Conservation (phyloP, 2,888 invertebrate genomes). For the Nomada hirtipes region DNA sequence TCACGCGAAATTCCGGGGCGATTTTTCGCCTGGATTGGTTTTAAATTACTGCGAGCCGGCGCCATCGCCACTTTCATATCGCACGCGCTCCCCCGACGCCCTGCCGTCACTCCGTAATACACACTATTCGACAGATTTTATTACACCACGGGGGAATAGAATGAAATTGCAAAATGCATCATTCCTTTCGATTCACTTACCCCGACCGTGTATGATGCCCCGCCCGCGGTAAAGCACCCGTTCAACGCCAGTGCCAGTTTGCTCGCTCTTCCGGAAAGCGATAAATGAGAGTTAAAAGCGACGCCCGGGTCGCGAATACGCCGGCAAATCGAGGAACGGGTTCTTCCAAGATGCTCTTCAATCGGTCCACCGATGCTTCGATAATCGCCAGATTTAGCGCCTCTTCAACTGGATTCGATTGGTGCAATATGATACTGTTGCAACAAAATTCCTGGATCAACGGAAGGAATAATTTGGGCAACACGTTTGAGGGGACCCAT, state of each 20-base stretch:
- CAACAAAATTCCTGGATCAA: no score
- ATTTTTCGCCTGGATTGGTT: no score
- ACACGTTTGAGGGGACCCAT: no score
- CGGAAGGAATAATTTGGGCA: no score
- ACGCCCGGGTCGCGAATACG: not conserved
- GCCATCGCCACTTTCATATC: not conserved
- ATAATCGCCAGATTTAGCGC: not conserved
- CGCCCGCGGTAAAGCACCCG: not conserved
- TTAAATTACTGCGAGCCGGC: not conserved
- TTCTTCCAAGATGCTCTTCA: not conserved
- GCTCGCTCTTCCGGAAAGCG: constrained; percentile 21
- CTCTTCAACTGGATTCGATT: not conserved
- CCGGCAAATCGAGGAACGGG: not conserved
- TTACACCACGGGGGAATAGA: not conserved
- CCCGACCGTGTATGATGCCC: constrained; percentile 13
- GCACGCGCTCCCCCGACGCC: not conserved
- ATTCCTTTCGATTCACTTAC: constrained; percentile 35
- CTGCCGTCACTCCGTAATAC: not conserved
- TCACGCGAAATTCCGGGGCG: no score
- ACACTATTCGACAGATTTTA: constrained; percentile 24
- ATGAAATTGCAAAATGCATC: constrained; percentile 31
- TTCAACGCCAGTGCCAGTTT: not conserved
- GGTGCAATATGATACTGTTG: not conserved
- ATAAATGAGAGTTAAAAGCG: constrained; percentile 11
- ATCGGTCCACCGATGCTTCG: not conserved